Evolutionary conservation across 2,113 vertebrate genomes (phyloP), one percentile per base, ranked within the genome.

Genomic region (Lamprotornis superbus): DNA sequence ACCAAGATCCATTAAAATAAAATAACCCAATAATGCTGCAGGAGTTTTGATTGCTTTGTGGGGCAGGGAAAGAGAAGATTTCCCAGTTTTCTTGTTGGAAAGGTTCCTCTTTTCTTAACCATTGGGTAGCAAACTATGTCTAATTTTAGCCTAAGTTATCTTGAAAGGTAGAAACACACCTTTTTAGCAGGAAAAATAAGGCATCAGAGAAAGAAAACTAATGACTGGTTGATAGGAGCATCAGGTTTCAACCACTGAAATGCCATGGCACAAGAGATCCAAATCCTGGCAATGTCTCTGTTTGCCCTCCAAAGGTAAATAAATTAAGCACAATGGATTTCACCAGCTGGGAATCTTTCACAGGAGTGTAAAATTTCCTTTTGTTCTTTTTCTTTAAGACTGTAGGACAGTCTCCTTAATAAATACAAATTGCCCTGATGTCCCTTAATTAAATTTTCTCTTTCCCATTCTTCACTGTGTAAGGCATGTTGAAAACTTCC

Each of bases 201-300:
- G 28, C n/a, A 31, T 84, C n/a, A 12, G 65, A 69, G 61, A 46
- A 61, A 65, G 55, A 46, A 87, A 65, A n/a, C 39, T 65, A 40
- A 52, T 68, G 39, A 24, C 17, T 63, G 9, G 27, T 69, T 73
- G 22, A 27, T 49, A 44, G 89, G 81, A 86, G 74, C 65, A 42
- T 92, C 49, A 53, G 23, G 18, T 93, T 96, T 93, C 92, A 86
- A 28, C 56, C 63, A 23, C 78, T 87, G 74, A 93, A 89, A 91
- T 61, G 50, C 44, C 46, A 59, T 83, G 67, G 59, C 63, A 78
- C 0, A 6, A 42, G 35, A 91, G 63, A 40, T 69, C 53, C 23
- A 46, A 79, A 73, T 93, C 60, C 81, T 91, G 69, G 44, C 44
- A 53, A 12, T 37, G 30, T 28, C 85, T 90, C 22, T 91, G 60